Percentiles rank a stretch among this genome's conserved stretches.
Conservation (phyloP, 2,113 vertebrate species). For the Zootoca vivipara region DNA sequence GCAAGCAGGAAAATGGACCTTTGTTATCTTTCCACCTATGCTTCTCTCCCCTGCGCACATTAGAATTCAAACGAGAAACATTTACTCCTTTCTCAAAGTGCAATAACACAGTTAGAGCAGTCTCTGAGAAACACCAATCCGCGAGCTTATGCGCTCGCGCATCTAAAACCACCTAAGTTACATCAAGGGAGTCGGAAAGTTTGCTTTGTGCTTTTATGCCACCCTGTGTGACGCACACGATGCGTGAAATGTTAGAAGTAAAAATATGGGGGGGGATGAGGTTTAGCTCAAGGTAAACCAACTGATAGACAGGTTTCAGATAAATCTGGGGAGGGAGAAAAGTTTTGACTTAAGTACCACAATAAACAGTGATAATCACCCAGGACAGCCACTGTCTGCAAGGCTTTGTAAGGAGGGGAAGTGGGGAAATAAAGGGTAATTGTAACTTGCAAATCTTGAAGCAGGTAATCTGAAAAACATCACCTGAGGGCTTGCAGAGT, state of each 20-base stretch:
- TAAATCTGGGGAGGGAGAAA: not conserved
- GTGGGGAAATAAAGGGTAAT: conserved; percentile 44
- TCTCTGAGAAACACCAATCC: conserved; percentile 54
- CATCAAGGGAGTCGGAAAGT: conserved; percentile 43
- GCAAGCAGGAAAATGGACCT: not conserved
- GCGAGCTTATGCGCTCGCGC: conserved; percentile 40
- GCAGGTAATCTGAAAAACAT: conserved; percentile 62
- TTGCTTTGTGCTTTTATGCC: conserved; percentile 53
- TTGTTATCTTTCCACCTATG: conserved; percentile 6
- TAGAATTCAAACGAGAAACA: conserved; percentile 25
- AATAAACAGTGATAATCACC: conserved; percentile 32
- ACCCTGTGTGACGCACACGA: conserved; percentile 42
- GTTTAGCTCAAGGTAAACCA: conserved; percentile 14
- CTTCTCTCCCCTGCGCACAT: accelerated
- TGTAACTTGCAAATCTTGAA: conserved; percentile 61
- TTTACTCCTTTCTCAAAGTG: conserved; percentile 44
- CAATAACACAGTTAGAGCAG: conserved; percentile 39
- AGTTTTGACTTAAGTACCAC: conserved; percentile 33
- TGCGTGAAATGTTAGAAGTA: conserved; percentile 32
- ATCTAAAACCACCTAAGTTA: not conserved
- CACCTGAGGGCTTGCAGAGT: conserved; percentile 59
- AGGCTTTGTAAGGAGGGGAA: conserved; percentile 4
- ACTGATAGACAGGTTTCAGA: not conserved
- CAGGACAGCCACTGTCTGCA: conserved; percentile 34
- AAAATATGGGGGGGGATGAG: not conserved